A percentile compares a stretch with the other conserved stretches of the same genome.
These are phyloP conservation scores for Uromys caudimaculatus DNA, from an alignment of 2,797 vertebrate genomes.

Conservation along the genomic window DNA sequence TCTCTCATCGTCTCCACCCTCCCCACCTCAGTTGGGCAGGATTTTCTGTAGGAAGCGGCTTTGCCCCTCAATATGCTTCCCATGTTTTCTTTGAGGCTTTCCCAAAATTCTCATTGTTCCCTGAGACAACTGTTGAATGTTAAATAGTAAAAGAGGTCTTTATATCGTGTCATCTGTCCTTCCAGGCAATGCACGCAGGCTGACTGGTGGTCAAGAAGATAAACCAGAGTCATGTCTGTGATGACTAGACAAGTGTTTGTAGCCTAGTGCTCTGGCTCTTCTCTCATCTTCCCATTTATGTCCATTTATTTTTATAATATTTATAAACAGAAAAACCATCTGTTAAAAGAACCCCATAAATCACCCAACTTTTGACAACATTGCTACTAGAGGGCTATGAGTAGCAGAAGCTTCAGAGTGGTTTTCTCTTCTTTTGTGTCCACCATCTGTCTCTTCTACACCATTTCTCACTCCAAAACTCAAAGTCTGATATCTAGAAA, in stretches of 20 bases:
- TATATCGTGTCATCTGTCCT: background rate
- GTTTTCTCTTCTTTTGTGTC: background rate
- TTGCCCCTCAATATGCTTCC: background rate
- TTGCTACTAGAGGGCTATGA: background rate
- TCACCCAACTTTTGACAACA: background rate
- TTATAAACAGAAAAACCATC: background rate
- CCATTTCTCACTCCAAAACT: background rate
- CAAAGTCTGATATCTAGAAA: slow-evolving; percentile 27
- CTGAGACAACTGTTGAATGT: background rate
- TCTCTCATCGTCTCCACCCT: background rate
- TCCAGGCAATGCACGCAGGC: background rate
- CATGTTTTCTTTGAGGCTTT: background rate
- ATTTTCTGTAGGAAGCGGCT: background rate
- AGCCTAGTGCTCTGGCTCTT: background rate
- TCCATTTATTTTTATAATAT: background rate
- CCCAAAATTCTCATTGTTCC: slow-evolving; percentile 23
- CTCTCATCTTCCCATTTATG: background rate
- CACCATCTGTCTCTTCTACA: background rate
- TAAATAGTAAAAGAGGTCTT: background rate
- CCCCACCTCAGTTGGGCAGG: background rate
- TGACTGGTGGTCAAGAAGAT: background rate
- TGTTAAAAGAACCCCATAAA: background rate
- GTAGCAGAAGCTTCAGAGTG: background rate
- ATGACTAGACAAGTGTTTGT: background rate
- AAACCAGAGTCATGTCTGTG: background rate